phyloP scores from a whole-genome alignment of 2,113 vertebrate genomes.

The Collichthys lucidus region DNA sequence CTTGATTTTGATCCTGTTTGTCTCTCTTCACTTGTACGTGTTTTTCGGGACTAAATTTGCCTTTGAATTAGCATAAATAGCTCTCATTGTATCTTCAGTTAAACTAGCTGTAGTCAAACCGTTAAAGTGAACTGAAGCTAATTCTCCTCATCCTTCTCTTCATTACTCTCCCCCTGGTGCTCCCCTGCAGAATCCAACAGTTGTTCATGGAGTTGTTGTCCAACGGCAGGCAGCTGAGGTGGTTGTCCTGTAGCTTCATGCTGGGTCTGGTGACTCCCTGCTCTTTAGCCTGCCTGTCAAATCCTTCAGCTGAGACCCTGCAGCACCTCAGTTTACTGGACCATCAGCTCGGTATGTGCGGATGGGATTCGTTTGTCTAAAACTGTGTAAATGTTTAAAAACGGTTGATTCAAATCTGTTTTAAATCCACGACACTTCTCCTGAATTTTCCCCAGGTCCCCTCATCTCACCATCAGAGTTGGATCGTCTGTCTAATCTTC shows the following conservation, averaged over 20 bases:
- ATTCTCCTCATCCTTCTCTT: slow-evolving; percentile 17
- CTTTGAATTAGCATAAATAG: neutral
- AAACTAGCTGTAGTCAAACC: neutral
- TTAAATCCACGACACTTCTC: neutral
- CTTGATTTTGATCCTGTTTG: slow-evolving; percentile 9
- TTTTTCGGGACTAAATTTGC: neutral
- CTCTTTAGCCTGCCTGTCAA: slow-evolving; percentile 93
- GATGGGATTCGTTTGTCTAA: neutral
- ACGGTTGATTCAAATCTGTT: too few species aligned
- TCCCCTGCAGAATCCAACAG: slow-evolving; percentile 91
- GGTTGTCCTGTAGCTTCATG: slow-evolving; percentile 97
- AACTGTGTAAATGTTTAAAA: neutral
- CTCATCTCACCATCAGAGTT: slow-evolving; percentile 91
- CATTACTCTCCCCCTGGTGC: neutral
- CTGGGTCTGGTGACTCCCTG: slow-evolving; percentile 93
- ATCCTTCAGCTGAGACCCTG: slow-evolving; percentile 92
- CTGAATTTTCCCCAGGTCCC: slow-evolving; percentile 74
- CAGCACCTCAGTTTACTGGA: slow-evolving; percentile 96
- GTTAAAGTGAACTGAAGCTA: neutral
- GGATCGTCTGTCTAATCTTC: slow-evolving; percentile 91
- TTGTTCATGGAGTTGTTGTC: slow-evolving; percentile 96
- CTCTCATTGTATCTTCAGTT: slow-evolving; percentile 13
- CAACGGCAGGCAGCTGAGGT: slow-evolving; percentile 95
- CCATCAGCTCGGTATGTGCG: slow-evolving; percentile 86
- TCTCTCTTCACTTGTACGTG: neutral